phyloP scores from a whole-genome alignment of 2,888 invertebrate genomes.

The Calliopum simillimum region DNA sequence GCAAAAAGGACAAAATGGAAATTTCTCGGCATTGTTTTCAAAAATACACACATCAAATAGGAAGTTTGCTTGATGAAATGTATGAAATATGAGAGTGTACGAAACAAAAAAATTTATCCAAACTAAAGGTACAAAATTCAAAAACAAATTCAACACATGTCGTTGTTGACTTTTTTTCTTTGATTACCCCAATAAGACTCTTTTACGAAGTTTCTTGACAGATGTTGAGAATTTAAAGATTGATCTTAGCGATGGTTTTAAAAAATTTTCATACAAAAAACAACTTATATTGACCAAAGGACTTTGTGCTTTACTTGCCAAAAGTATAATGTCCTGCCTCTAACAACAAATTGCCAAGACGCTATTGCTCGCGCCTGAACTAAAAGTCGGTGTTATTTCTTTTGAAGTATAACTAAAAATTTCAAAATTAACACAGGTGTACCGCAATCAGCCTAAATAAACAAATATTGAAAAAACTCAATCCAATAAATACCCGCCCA shows the following conservation, averaged over 20 bases:
- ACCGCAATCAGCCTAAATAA: not conserved
- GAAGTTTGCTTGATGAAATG: not conserved
- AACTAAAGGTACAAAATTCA: not conserved
- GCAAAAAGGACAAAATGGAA: slow-evolving; percentile 12
- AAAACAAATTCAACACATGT: slow-evolving; percentile 22
- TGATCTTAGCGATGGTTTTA: too few species aligned
- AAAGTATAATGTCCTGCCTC: too few species aligned
- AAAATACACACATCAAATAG: slow-evolving; percentile 1
- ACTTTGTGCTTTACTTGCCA: too few species aligned
- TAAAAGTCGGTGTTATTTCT: too few species aligned
- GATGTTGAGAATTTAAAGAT: too few species aligned
- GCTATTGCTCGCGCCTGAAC: too few species aligned
- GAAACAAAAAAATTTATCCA: not conserved
- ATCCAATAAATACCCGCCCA: not conserved
- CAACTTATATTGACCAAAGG: too few species aligned
- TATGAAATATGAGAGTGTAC: slow-evolving; percentile 8
- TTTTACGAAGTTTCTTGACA: too few species aligned
- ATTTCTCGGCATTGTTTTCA: not conserved
- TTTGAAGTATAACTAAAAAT: too few species aligned
- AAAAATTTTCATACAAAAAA: too few species aligned
- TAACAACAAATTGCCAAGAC: too few species aligned
- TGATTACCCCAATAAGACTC: not conserved
- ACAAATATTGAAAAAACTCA: not conserved
- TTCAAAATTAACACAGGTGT: slow-evolving; percentile 13
- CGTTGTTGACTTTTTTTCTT: not conserved